Evolutionary conservation across 2,797 vertebrate species (phyloP).

Genomic region (Iguana delicatissima): DNA sequence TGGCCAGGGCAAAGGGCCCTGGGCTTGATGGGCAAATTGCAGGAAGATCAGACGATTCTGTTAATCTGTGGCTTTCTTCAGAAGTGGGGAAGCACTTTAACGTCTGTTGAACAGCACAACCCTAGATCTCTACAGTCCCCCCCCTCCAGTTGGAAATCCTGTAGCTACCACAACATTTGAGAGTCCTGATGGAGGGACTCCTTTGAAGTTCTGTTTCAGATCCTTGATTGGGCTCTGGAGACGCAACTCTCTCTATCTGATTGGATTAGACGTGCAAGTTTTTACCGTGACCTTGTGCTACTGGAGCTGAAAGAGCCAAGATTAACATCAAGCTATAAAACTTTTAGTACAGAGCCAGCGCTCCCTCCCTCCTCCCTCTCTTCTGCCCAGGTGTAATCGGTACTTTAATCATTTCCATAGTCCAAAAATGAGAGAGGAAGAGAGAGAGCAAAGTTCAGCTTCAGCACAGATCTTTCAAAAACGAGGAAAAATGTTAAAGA

Average conservation of each 20-base stretch:
- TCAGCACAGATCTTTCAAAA: background rate
- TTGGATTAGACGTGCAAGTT: constrained; percentile 23
- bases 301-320: constrained; percentile 3
- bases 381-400: background rate
- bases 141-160: background rate
- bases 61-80: background rate
- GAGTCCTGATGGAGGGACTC: background rate
- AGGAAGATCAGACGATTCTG: too few species aligned
- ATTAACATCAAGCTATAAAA: constrained; percentile 26
- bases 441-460: background rate
- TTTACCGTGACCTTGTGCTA: background rate
- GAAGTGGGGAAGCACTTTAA: background rate
- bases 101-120: background rate
- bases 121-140: background rate
- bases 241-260: background rate
- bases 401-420: constrained; percentile 4
- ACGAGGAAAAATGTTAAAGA: background rate
- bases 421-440: background rate
- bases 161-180: background rate
- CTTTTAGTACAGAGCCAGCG: background rate
- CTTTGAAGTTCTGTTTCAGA: constrained; percentile 44
- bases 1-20: background rate
- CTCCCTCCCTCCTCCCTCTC: background rate
- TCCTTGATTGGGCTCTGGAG: constrained; percentile 51
- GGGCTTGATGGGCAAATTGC: background rate